Evolutionary conservation across 2,888 invertebrate genomes (phyloP).

Genomic region (Morpho deidamia): DNA sequence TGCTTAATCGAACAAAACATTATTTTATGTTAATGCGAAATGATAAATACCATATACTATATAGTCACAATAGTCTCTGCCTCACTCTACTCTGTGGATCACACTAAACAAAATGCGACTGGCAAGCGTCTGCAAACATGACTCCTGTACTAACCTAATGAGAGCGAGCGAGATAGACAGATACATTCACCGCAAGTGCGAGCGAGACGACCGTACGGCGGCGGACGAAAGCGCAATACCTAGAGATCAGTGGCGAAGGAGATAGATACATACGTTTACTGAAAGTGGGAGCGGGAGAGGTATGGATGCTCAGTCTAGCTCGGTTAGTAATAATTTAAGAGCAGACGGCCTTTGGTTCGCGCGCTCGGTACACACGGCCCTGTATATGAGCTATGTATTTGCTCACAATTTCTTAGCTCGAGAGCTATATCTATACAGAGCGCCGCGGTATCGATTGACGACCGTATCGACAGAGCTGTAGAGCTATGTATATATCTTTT

Average conservation of each 20-base stretch:
- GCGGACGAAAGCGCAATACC: slow-evolving; percentile 73
- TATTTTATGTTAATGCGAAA: too few species aligned
- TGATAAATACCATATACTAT: too few species aligned
- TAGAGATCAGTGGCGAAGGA: slow-evolving; percentile 40
- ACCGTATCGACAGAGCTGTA: neutral
- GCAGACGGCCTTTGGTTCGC: slow-evolving; percentile 64
- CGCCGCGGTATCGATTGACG: slow-evolving; percentile 11
- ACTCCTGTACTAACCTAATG: slow-evolving; percentile 72
- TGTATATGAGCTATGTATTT: slow-evolving; percentile 16
- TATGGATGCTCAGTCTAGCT: slow-evolving; percentile 61
- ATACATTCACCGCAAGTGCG: slow-evolving; percentile 25
- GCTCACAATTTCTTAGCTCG: slow-evolving; percentile 5
- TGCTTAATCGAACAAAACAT: too few species aligned
- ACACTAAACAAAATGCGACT: slow-evolving; percentile 58
- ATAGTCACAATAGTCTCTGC: slow-evolving; percentile 2
- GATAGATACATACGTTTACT: slow-evolving; percentile 29
- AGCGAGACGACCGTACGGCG: slow-evolving; percentile 52
- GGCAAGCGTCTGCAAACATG: slow-evolving; percentile 72
- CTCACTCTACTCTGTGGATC: slow-evolving; percentile 37
- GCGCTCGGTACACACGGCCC: slow-evolving; percentile 22
- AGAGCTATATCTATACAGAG: neutral
- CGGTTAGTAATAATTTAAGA: slow-evolving; percentile 64
- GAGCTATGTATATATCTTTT: neutral
- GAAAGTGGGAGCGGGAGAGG: slow-evolving; percentile 37
- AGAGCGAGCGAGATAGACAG: slow-evolving; percentile 54